A percentile compares a stretch with the other conserved stretches of the same genome.
phyloP scores from a whole-genome alignment of 2,888 invertebrate species.

The Spilarctia lutea region DNA sequence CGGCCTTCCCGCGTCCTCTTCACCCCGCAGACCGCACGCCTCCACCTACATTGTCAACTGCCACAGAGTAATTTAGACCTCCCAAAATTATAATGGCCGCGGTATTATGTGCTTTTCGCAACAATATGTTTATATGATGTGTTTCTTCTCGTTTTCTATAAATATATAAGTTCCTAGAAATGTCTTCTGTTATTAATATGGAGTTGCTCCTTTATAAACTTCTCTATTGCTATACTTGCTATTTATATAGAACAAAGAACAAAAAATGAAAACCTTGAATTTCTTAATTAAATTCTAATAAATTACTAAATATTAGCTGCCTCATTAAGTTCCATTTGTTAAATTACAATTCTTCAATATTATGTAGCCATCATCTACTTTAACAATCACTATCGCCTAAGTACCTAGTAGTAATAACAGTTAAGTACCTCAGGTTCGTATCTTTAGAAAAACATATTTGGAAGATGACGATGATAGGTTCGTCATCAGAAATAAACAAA shows the following conservation, averaged over 20 bases:
- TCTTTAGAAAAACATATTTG: too few relatives aligned
- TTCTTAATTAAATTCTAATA: background rate
- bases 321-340: background rate
- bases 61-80: slow-evolving; percentile 78
- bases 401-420: too few relatives aligned
- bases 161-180: slow-evolving; percentile 37
- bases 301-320: background rate
- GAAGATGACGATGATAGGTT: background rate
- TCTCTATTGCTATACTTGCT: slow-evolving; percentile 9
- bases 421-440: too few relatives aligned
- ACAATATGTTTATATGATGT: slow-evolving; percentile 52
- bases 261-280: background rate
- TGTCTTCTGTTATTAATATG: slow-evolving; percentile 40
- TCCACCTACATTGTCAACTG: slow-evolving; percentile 84
- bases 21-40: slow-evolving; percentile 80
- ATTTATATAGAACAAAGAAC: background rate
- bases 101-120: slow-evolving; percentile 54
- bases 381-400: too few relatives aligned
- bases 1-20: slow-evolving; percentile 36
- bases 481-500: background rate
- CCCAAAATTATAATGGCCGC: slow-evolving; percentile 64
- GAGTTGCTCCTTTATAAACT: slow-evolving; percentile 30
- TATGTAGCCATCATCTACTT: too few relatives aligned
- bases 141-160: slow-evolving; percentile 40
- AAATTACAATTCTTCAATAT: background rate